Conservation (phyloP, 2,797 vertebrate species). For the Acomys russatus region DNA sequence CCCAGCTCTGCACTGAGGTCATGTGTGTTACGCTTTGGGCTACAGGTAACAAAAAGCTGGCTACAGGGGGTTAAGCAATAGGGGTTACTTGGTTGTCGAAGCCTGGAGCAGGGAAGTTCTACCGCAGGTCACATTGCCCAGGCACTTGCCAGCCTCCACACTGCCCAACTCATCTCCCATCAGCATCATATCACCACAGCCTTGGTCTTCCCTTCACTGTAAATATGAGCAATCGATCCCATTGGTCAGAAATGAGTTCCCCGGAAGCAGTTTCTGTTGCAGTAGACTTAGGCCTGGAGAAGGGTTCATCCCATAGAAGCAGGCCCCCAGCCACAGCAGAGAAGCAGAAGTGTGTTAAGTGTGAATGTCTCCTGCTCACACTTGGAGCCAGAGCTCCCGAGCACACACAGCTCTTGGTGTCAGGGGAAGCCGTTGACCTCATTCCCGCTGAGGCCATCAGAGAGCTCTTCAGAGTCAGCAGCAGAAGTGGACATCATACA, state of each 20-base stretch:
- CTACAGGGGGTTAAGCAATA: background rate
- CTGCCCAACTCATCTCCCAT: background rate
- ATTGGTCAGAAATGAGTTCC: background rate
- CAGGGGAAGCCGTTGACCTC: slow-evolving; percentile 4
- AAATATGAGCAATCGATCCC: background rate
- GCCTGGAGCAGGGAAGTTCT: background rate
- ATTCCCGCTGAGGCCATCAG: background rate
- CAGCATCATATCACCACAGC: background rate
- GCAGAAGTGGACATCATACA: background rate
- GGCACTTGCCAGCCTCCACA: background rate
- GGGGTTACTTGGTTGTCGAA: background rate
- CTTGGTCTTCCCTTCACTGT: background rate
- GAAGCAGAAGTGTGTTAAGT: background rate
- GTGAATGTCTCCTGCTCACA: background rate
- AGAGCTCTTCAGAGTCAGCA: background rate
- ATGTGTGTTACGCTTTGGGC: background rate
- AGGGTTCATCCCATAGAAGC: background rate
- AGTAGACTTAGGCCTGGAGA: background rate
- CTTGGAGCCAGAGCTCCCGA: slow-evolving; percentile 9
- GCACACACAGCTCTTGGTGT: background rate
- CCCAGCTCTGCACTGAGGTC: background rate
- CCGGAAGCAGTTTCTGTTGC: background rate
- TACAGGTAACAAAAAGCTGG: background rate
- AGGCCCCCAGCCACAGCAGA: background rate
- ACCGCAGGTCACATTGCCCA: background rate